Conservation (phyloP, 1,140 invertebrate species). For the Bactericera cockerelli region DNA sequence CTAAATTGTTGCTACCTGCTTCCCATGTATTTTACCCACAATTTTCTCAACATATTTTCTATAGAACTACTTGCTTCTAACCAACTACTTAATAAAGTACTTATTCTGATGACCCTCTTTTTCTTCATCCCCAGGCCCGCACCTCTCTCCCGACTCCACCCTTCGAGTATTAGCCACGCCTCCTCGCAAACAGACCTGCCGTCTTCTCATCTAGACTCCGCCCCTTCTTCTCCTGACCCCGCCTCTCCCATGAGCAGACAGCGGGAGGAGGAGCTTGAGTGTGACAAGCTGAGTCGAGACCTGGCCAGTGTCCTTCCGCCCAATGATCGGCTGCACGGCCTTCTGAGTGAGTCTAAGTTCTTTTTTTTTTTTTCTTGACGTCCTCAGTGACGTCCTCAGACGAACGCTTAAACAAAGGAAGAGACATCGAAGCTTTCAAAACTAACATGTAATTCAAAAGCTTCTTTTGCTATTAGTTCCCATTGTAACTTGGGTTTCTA, state of each 20-base stretch:
- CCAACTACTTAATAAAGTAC: no score
- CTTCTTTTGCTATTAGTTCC: no score
- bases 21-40: no score
- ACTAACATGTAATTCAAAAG: no score
- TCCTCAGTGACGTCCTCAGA: not conserved
- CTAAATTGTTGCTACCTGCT: no score
- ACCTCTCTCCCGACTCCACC: no score
- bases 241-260: slow-evolving; percentile 13
- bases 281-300: slow-evolving; percentile 55
- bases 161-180: slow-evolving; percentile 18
- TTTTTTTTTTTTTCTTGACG: not conserved
- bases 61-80: no score
- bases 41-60: no score
- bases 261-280: slow-evolving; percentile 56
- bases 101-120: no score
- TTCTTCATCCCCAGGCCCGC: not conserved
- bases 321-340: slow-evolving; percentile 48
- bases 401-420: no score
- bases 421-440: no score
- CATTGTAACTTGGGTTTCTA: no score
- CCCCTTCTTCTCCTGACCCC: slow-evolving; percentile 17
- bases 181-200: slow-evolving; percentile 21
- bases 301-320: slow-evolving; percentile 50
- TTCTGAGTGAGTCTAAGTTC: slow-evolving; percentile 44
- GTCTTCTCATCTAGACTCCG: not conserved